phyloP scores from a whole-genome alignment of 2,888 invertebrate species.

The Caenorhabditis becei region DNA sequence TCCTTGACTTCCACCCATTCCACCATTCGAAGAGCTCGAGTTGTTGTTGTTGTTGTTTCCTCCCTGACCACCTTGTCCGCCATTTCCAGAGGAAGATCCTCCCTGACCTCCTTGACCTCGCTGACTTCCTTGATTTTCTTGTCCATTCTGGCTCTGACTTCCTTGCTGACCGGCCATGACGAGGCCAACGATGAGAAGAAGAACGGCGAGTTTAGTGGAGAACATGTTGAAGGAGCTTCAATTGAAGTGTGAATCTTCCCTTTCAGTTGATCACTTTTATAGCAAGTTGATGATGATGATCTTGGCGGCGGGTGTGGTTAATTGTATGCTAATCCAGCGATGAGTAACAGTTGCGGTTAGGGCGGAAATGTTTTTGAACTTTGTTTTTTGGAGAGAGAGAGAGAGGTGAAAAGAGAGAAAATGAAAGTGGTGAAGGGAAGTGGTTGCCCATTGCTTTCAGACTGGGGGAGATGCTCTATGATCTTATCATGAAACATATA shows the following conservation, averaged over 20 bases:
- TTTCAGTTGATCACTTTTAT: slow-evolving; percentile 10
- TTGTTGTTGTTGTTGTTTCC: too few species aligned
- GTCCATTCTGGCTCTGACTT: slow-evolving; percentile 8
- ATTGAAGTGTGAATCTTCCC: not conserved
- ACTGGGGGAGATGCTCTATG: too few species aligned
- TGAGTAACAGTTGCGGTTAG: too few species aligned
- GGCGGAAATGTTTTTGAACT: too few species aligned
- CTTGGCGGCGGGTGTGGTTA: slow-evolving; percentile 8
- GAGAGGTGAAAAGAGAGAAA: too few species aligned
- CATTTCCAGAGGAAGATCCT: slow-evolving; percentile 20
- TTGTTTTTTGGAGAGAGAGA: too few species aligned
- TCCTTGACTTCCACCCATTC: too few species aligned
- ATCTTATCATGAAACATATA: too few species aligned
- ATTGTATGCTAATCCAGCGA: slow-evolving; percentile 23
- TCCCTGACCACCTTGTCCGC: slow-evolving; percentile 11
- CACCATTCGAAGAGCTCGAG: too few species aligned
- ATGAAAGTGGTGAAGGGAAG: too few species aligned
- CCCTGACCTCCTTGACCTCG: not conserved
- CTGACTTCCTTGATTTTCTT: slow-evolving; percentile 6
- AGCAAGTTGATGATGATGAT: slow-evolving; percentile 29
- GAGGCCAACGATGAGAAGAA: slow-evolving; percentile 31
- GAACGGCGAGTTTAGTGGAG: slow-evolving; percentile 34
- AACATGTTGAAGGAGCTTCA: slow-evolving; percentile 24
- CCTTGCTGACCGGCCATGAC: slow-evolving; percentile 28
- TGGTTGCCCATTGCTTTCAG: too few species aligned